These are phyloP conservation scores for Mus spretus DNA, from an alignment of 2,797 vertebrate species.

Conservation along the genomic window DNA sequence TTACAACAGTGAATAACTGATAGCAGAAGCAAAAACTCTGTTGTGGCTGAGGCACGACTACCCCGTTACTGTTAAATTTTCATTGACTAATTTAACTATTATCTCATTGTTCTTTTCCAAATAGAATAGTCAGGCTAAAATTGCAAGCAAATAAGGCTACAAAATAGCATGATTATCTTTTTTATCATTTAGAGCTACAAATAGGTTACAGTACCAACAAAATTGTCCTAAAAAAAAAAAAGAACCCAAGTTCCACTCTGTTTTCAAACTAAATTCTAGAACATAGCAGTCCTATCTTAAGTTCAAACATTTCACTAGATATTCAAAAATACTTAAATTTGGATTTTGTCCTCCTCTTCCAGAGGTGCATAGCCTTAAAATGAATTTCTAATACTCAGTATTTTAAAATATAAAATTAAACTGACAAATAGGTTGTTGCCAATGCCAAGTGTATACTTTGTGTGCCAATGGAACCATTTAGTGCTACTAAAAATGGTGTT, in stretches of 20 bases:
- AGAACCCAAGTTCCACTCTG: conserved; percentile 85
- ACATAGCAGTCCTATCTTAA: conserved; percentile 80
- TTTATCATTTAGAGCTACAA: conserved; percentile 88
- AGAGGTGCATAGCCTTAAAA: conserved; percentile 70
- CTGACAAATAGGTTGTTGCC: conserved; percentile 14
- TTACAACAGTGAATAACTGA: conserved; percentile 33
- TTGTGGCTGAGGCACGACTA: conserved; percentile 31
- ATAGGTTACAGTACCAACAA: conserved; percentile 86
- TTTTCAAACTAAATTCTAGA: conserved; percentile 87
- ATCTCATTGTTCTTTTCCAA: conserved; percentile 83
- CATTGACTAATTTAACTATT: conserved; percentile 82
- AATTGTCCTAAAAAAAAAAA: conserved; percentile 80
- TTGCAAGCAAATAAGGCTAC: conserved; percentile 85
- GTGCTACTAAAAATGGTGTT: conserved; percentile 36
- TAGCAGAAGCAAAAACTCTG: conserved; percentile 64
- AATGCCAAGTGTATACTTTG: conserved; percentile 50
- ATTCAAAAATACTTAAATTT: conserved; percentile 71
- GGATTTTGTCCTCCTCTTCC: conserved; percentile 70
- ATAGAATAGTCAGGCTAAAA: conserved; percentile 81
- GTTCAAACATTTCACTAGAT: conserved; percentile 80
- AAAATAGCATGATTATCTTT: conserved; percentile 75
- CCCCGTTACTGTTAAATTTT: conserved; percentile 72
- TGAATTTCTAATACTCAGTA: conserved; percentile 59
- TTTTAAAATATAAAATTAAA: conserved; percentile 72
- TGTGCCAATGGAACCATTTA: conserved; percentile 70